Conservation (phyloP, 2,888 invertebrate genomes). For the Caenorhabditis afra region DNA sequence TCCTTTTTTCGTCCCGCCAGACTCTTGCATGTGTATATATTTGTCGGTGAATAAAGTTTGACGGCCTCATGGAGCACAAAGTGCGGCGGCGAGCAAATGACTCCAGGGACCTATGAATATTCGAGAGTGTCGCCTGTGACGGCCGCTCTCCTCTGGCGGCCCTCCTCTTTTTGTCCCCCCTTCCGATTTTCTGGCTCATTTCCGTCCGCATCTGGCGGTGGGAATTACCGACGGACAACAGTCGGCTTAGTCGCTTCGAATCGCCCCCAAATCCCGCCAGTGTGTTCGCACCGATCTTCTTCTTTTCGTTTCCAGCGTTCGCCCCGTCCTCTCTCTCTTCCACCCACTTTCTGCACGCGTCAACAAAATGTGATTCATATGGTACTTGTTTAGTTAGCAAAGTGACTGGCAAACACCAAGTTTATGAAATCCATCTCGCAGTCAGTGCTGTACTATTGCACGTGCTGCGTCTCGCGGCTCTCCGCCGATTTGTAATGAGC, state of each 20-base stretch:
- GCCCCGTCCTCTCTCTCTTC: too few relatives aligned
- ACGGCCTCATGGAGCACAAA: conserved; percentile 17
- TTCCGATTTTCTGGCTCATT: conserved; percentile 45
- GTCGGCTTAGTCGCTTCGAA: conserved; percentile 20
- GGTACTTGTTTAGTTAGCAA: conserved; percentile 55
- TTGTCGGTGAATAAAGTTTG: conserved; percentile 49
- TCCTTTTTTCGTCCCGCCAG: conserved; percentile 11
- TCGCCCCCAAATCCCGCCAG: conserved; percentile 18
- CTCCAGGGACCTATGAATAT: conserved; percentile 56
- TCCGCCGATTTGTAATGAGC: conserved; percentile 18
- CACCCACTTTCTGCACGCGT: conserved; percentile 9
- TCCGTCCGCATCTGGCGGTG: conserved; percentile 1
- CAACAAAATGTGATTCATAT: conserved; percentile 49
- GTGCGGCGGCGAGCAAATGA: conserved; percentile 28
- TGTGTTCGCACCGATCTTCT: conserved; percentile 11
- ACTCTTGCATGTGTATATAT: conserved; percentile 48
- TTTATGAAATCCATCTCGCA: conserved; percentile 54
- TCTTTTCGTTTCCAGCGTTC: conserved; percentile 14
- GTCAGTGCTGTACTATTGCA: conserved; percentile 40
- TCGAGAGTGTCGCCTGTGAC: conserved; percentile 36
- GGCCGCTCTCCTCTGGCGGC: conserved; percentile 27
- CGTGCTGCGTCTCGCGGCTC: conserved; percentile 18
- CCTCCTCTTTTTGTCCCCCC: conserved; percentile 11
- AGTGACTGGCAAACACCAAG: conserved; percentile 55
- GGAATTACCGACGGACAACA: conserved; percentile 16